Evolutionary conservation across 1,140 invertebrate species (phyloP), one percentile per base, ranked within the genome.

Genomic region (Dendrolimus kikuchii): DNA sequence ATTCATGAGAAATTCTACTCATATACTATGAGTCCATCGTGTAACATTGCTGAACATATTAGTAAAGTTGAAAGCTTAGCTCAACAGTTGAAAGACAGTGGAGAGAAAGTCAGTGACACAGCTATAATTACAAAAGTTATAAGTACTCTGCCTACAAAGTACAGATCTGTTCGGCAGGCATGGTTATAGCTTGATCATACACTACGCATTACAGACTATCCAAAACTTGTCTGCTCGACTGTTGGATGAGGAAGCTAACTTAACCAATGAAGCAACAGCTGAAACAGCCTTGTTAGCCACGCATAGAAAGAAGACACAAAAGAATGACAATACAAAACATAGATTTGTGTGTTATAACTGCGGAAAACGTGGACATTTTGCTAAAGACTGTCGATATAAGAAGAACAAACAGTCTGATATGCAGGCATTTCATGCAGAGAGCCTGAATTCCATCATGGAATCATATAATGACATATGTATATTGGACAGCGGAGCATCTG

Each of bases 91-190:
- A 65, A 58, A 57, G 71, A 82, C n/a, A 44, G 43, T 55, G 71
- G 65, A 41, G 75, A 80, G 51, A 57, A 49, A n/a, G 51, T 74
- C 5, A 74, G 68, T 42, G 63, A 74, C 41, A 64, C 53, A 9
- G 69, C 66, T 8, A 51, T 81, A 4, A 77, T 74, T 48, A 73
- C 70, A 46, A 76, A 81, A 51, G 68, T 74, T 42, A n/a, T 68
- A 23, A 60, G 55, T 43, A 66, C 62, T 6, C 46, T 77, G 49
- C 66, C 68, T 9, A n/a, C 54, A 39, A 74, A 67, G 46, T 75
- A 68, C 47, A 10, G 60, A 38, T 69, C 57, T 46, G 50, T 75
- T 55, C 57, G 71, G 49, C 71, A 75, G 63, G 74, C 74, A 41
- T 74, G 72, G 71, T 49, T 78, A 40, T 80, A 71, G 10, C 46